Conservation (phyloP, 2,113 vertebrate species). For the Varanus salvator region DNA sequence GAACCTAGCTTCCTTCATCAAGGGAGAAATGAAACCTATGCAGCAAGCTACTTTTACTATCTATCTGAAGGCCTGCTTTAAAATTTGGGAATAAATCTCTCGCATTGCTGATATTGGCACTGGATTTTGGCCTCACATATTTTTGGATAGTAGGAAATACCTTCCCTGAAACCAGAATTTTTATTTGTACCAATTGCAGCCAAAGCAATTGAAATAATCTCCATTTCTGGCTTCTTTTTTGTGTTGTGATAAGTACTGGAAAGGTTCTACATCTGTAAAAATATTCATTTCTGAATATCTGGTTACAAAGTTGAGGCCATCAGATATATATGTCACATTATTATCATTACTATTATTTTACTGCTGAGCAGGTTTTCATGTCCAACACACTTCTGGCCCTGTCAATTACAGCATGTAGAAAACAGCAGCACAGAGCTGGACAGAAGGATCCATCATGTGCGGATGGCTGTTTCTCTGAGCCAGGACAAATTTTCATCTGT, state of each 20-base stretch:
- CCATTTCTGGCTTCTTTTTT: neutral
- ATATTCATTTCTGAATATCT: neutral
- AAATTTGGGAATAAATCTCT: neutral
- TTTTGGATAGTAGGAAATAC: neutral
- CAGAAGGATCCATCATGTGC: slow-evolving; percentile 2
- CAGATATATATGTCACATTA: neutral
- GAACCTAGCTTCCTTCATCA: no score
- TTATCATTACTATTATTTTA: neutral
- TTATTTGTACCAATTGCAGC: neutral
- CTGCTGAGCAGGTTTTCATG: slow-evolving; percentile 9
- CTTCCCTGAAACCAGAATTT: neutral
- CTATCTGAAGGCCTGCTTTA: neutral
- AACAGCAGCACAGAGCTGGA: neutral
- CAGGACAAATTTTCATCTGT: slow-evolving; percentile 5
- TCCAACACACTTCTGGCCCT: neutral
- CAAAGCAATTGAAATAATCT: neutral
- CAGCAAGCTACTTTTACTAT: neutral
- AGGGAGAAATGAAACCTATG: neutral
- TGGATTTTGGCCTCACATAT: neutral
- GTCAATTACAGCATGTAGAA: neutral
- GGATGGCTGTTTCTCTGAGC: slow-evolving; percentile 33
- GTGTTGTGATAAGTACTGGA: neutral
- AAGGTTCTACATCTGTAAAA: neutral
- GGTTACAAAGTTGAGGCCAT: neutral
- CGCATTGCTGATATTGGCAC: neutral